Evolutionary conservation across 2,797 vertebrate species (phyloP), one percentile per base, ranked within the genome.

Genomic region (Melanotaenia maccullochi): DNA sequence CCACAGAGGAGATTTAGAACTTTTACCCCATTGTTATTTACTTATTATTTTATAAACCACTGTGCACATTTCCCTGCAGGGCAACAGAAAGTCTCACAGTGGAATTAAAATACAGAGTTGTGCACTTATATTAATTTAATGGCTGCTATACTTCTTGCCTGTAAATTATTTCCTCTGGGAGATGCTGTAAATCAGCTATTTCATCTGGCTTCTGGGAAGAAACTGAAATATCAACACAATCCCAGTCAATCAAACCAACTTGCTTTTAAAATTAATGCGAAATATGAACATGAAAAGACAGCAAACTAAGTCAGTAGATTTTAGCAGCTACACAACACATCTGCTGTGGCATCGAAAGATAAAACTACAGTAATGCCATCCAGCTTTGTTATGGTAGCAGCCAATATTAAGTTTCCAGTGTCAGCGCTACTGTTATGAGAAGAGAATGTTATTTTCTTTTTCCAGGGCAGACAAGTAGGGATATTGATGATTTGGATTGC

Each of bases 71-170:
- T 86, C 72, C 84, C 84, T 54, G 63, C 68, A 71, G 76, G 68
- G 71, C 68, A 54, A 58, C 57, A 55, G 36, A 82, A 72, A 81
- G 65, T 68, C 78, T 79, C 76, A 28, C 30, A 49, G 72, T 66
- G 52, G 28, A 66, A 56, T 68, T 68, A 68, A 85, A 85, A 71
- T 57, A 71, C 69, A 71, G 73, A 66, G 68, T 60, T 60, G 66
- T 47, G 74, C 69, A 79, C 66, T 87, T 83, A 60, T 60, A 82
- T 79, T 84, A 33, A 87, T 88, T 89, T 86, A 84, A 88, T 80
- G 72, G 67, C 68, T 32, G 51, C 78, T 58, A 47, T 81, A 71
- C 65, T 77, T 83, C 65, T 67, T 42, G 59, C 78, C 52, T 72
- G 77, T 62, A 79, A 81, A 86, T 85, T 58, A 85, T 85, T 81